Evolutionary conservation across 2,113 vertebrate species (phyloP), one percentile per base, ranked within the genome.

Genomic region (Rallus limicola): DNA sequence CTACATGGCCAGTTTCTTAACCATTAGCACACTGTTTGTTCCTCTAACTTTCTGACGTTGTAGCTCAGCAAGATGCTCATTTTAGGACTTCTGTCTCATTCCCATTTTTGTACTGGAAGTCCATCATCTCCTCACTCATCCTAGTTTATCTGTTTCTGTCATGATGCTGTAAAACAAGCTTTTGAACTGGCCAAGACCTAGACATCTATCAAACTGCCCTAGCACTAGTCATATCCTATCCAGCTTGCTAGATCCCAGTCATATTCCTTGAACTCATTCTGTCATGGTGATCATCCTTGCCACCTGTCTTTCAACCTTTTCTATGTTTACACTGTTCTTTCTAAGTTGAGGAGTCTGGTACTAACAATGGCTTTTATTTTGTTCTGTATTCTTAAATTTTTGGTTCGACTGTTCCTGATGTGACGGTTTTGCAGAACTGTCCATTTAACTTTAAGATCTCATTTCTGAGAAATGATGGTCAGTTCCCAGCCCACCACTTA

Each of bases 341-440:
- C 60, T 46, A 70, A 82, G 58, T 19, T 33, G 42, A 72, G 58
- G 29, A 78, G 64, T 56, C 46, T 86, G 87, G 33, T 55, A 52
- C 38, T 71, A 86, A 97, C 79, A 53, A 91, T 29, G 69, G 69
- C 52, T 92, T 84, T 89, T 63, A 82, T 79, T 90, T 94, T 97
- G 53, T 67, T 89, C 90, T 82, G 65, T 92, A 21, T 75, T 92
- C 72, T 96, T 78, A 85, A 93, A 87, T 90, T 84, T 94, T 97
- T 91, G 36, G 69, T 70, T 95, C 0, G 0, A 42, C 70, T 87
- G 42, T 82, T 90, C 65, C 79, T 93, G 85, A 90, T 0, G 0
- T 89, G 84, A 91, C 79, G 86, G 88, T 80, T 96, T 80, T 90
- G 52, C 68, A 74, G 88, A 93, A 77, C 71, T 94, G 88, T 58